Conservation (phyloP, 2,888 invertebrate genomes). For the Brassicogethes aeneus region DNA sequence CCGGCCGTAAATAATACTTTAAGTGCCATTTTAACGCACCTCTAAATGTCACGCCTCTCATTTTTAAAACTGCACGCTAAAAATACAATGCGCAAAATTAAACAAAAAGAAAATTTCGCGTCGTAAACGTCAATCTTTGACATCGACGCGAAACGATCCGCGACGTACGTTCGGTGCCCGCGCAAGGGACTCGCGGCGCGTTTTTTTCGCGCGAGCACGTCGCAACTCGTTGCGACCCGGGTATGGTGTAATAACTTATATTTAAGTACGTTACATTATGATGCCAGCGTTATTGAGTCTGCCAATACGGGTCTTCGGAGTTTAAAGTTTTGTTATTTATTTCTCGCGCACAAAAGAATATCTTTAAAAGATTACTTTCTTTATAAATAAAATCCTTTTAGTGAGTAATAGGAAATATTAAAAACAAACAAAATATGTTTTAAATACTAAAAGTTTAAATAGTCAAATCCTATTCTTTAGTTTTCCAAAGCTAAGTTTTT, state of each 20-base stretch:
- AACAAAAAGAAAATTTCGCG: conserved; percentile 33
- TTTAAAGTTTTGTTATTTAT: too few relatives aligned
- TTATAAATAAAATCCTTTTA: too few relatives aligned
- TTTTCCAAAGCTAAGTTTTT: too few relatives aligned
- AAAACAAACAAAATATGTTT: too few relatives aligned
- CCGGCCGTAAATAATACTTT: conserved; percentile 42
- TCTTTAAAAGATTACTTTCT: too few relatives aligned
- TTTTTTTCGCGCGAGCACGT: background rate
- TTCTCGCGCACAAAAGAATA: too few relatives aligned
- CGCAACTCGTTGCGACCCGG: background rate
- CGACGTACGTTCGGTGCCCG: background rate
- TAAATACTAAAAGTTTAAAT: too few relatives aligned
- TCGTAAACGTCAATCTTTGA: conserved; percentile 36
- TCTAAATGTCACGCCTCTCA: conserved; percentile 41
- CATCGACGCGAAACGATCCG: background rate
- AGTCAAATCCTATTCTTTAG: too few relatives aligned
- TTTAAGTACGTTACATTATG: conserved; percentile 35
- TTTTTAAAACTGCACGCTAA: conserved; percentile 33
- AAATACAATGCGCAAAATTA: conserved; percentile 34
- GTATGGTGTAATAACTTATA: conserved; percentile 34
- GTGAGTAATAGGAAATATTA: too few relatives aligned
- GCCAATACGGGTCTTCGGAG: conserved; percentile 12
- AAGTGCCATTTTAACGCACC: conserved; percentile 42
- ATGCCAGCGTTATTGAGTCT: conserved; percentile 31
- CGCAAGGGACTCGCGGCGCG: background rate